Conservation (phyloP, 2,888 invertebrate genomes). For the Notodonta ziczac region DNA sequence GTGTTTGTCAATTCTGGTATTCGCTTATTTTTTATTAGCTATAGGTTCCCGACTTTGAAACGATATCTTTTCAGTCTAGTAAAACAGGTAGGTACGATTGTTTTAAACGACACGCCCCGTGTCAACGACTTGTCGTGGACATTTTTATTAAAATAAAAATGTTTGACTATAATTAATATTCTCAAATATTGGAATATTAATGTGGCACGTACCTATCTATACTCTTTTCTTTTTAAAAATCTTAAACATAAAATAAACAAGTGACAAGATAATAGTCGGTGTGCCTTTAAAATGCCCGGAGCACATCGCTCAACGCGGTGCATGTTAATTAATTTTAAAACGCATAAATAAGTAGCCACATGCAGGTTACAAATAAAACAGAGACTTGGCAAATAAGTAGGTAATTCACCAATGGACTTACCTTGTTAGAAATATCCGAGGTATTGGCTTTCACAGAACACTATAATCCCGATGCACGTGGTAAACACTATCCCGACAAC, state of each 20-base stretch:
- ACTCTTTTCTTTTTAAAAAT: conserved; percentile 12
- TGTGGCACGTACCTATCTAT: not conserved
- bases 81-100: too few relatives aligned
- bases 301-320: conserved; percentile 36
- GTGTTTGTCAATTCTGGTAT: conserved; percentile 60
- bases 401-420: conserved; percentile 44
- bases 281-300: conserved; percentile 30
- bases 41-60: too few relatives aligned
- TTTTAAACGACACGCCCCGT: too few relatives aligned
- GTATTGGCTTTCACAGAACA: conserved; percentile 48
- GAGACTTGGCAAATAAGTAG: conserved; percentile 20
- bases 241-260: conserved; percentile 23
- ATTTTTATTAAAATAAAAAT: too few relatives aligned
- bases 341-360: conserved; percentile 27
- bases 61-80: too few relatives aligned
- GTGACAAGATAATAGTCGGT: conserved; percentile 38
- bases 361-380: conserved; percentile 16
- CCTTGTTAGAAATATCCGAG: conserved; percentile 51
- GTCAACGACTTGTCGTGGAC: too few relatives aligned
- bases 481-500: conserved; percentile 64
- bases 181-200: not conserved
- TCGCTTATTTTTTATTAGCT: conserved; percentile 63
- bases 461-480: conserved; percentile 57
- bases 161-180: too few relatives aligned
- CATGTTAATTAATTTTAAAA: conserved; percentile 42